A percentile compares a stretch with the other conserved stretches of the same genome.
Conservation (phyloP, 2,797 vertebrate species). For the Sebastes cheni region DNA sequence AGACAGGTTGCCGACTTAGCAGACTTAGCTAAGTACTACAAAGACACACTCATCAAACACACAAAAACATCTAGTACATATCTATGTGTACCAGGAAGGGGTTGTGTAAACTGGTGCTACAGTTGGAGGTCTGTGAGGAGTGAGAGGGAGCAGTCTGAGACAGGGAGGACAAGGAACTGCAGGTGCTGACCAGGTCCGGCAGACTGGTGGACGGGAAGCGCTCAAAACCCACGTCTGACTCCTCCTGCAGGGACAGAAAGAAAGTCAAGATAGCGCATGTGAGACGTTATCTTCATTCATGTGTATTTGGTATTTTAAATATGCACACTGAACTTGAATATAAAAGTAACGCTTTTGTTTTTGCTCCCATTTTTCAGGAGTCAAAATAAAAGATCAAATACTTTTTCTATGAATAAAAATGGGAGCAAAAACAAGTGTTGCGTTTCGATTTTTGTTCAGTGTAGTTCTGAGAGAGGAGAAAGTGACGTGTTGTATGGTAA, state of each 20-base stretch:
- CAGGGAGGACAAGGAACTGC: constrained; percentile 79
- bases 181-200: constrained; percentile 91
- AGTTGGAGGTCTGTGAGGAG: constrained; percentile 69
- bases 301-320: neutral
- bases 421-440: no score
- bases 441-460: no score
- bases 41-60: neutral
- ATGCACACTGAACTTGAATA: neutral
- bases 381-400: no score
- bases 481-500: neutral
- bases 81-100: constrained; percentile 80
- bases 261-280: neutral
- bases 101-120: constrained; percentile 64
- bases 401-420: no score
- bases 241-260: constrained; percentile 79
- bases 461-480: neutral
- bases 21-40: neutral
- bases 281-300: neutral
- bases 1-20: neutral
- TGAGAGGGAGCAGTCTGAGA: neutral
- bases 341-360: no score
- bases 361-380: no score
- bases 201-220: constrained; percentile 91
- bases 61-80: neutral
- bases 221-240: constrained; percentile 88